Evolutionary conservation across 1,140 invertebrate genomes (phyloP).

Genomic region (Rhagoletis pomonella): DNA sequence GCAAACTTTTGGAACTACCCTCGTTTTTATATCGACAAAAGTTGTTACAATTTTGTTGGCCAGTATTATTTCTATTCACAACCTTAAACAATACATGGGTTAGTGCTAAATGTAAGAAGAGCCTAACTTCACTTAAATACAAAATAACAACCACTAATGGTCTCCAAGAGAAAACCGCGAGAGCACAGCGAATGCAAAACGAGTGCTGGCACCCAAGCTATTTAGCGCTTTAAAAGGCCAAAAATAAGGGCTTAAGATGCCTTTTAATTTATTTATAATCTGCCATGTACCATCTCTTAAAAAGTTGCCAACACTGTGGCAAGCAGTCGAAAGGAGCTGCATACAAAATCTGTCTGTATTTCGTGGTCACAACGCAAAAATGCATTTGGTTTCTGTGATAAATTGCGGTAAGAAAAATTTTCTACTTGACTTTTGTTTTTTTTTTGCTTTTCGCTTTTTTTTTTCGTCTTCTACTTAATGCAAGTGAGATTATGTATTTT

Average conservation of each 20-base stretch:
- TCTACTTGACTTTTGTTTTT: constrained; percentile 6
- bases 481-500: neutral
- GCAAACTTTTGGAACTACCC: no score
- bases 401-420: neutral
- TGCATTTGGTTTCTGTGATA: neutral
- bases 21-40: no score
- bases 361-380: neutral
- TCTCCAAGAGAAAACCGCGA: no score
- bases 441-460: neutral
- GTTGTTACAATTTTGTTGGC: no score
- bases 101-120: no score
- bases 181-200: neutral
- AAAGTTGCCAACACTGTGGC: neutral
- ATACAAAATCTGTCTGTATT: no score
- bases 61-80: no score
- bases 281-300: constrained; percentile 19
- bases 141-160: no score
- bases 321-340: neutral
- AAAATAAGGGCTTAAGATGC: neutral
- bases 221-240: neutral
- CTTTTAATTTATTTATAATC: constrained; percentile 33
- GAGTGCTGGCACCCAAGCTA: neutral
- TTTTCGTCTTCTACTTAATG: neutral
- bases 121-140: no score
- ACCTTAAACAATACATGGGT: no score